These are phyloP conservation scores for Acanthopagrus latus DNA, from an alignment of 2,797 vertebrate genomes.

Conservation along the genomic window DNA sequence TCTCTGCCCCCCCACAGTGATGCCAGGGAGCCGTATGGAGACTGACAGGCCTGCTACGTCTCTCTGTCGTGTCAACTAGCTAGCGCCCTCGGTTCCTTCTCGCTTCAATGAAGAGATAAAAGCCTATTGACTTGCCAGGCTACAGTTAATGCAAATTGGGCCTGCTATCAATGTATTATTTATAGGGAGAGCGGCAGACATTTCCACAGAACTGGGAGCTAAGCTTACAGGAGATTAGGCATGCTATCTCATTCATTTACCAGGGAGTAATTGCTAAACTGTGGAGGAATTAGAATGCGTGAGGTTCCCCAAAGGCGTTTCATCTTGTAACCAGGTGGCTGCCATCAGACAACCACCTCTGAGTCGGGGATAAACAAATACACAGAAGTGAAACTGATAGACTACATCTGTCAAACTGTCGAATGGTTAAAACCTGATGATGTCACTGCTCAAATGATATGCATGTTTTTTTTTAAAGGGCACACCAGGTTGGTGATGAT, in stretches of 20 bases:
- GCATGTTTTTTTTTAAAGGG: neutral
- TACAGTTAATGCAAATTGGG: slow-evolving; percentile 88
- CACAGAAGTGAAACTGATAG: slow-evolving; percentile 60
- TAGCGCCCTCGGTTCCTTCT: slow-evolving; percentile 76
- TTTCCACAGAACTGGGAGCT: slow-evolving; percentile 86
- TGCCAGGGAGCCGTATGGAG: slow-evolving; percentile 70
- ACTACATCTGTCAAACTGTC: slow-evolving; percentile 62
- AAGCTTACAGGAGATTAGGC: slow-evolving; percentile 89
- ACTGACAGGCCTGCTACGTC: slow-evolving; percentile 77
- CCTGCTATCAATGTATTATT: slow-evolving; percentile 87
- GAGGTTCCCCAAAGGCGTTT: slow-evolving; percentile 78
- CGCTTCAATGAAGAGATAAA: slow-evolving; percentile 86
- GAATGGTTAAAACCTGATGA: slow-evolving; percentile 46
- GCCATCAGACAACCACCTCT: slow-evolving; percentile 70
- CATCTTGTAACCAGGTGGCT: slow-evolving; percentile 78
- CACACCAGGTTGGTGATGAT: neutral
- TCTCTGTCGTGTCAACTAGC: slow-evolving; percentile 77
- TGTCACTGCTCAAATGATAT: neutral
- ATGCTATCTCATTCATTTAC: slow-evolving; percentile 87
- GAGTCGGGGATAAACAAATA: slow-evolving; percentile 68
- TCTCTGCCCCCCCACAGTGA: slow-evolving; percentile 60
- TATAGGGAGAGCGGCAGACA: slow-evolving; percentile 83
- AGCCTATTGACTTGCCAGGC: slow-evolving; percentile 85
- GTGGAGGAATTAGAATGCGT: slow-evolving; percentile 83
- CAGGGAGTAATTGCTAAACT: slow-evolving; percentile 87